A percentile compares a stretch with the other conserved stretches of the same genome.
Evolutionary conservation across 1,140 invertebrate species (phyloP).

Genomic region (Sinonovacula constricta): DNA sequence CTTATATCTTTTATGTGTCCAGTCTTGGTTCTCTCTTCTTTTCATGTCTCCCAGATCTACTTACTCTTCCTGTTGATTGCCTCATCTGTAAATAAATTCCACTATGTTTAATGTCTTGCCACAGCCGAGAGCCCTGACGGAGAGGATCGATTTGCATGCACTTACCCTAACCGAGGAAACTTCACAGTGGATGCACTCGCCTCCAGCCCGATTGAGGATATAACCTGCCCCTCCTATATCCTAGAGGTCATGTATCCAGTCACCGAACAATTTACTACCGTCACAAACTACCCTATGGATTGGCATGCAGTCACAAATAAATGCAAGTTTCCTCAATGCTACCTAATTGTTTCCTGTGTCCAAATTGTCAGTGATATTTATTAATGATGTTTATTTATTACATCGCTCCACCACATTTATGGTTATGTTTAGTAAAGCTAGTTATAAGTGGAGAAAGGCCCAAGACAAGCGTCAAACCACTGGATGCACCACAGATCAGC

Average conservation of each 20-base stretch:
- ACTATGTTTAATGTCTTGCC: no score
- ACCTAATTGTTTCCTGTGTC: neutral
- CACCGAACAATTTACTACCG: conserved; percentile 30
- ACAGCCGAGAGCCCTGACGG: conserved; percentile 56
- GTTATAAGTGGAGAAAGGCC: neutral
- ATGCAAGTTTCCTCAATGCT: neutral
- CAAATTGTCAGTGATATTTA: conserved; percentile 15
- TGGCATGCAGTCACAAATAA: conserved; percentile 29
- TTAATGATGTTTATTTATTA: conserved; percentile 1
- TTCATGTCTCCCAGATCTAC: no score
- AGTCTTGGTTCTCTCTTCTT: no score
- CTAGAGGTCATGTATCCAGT: conserved; percentile 65
- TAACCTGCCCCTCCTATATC: conserved; percentile 43
- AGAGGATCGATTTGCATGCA: conserved; percentile 54
- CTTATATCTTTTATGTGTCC: no score
- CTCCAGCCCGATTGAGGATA: conserved; percentile 54
- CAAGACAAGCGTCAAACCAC: no score
- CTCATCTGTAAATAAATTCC: no score
- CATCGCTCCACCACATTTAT: neutral
- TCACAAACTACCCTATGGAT: neutral
- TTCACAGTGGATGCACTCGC: conserved; percentile 64
- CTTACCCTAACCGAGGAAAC: conserved; percentile 53
- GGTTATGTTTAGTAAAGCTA: neutral
- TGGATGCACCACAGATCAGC: no score
- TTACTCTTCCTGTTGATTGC: no score